These are phyloP conservation scores for Typhlomys cinereus DNA, from an alignment of 2,113 vertebrate species.

Conservation along the genomic window DNA sequence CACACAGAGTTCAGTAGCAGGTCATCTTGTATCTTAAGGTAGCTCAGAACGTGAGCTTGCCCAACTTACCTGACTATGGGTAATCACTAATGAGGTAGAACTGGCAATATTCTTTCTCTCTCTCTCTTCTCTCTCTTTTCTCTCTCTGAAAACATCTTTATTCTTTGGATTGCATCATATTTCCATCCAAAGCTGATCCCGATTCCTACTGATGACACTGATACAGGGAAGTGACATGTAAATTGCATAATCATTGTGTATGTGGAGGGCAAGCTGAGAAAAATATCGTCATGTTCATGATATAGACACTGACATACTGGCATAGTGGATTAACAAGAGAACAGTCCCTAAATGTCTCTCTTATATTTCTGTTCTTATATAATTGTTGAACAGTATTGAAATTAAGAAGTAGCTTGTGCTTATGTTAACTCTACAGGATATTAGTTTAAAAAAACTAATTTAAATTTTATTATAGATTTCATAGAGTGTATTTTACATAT, in stretches of 20 bases:
- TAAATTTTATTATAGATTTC: background rate
- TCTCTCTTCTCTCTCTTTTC: too few relatives aligned
- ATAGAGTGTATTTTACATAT: background rate
- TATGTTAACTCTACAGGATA: background rate
- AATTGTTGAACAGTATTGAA: background rate
- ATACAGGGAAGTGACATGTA: background rate
- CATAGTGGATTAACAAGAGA: background rate
- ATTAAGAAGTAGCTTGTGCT: background rate
- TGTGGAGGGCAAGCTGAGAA: background rate
- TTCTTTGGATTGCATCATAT: background rate
- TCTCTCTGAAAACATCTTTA: fast-evolving
- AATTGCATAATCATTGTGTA: background rate
- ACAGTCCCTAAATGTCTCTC: background rate
- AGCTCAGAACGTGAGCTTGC: background rate
- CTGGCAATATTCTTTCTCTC: too few relatives aligned
- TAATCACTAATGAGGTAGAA: background rate
- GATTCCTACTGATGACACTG: background rate
- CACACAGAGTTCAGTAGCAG: slow-evolving; percentile 58
- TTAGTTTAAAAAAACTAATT: slow-evolving; percentile 9
- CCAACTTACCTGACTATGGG: background rate
- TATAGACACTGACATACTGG: background rate
- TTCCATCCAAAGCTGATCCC: background rate
- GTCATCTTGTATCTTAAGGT: slow-evolving; percentile 40
- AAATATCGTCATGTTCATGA: background rate
- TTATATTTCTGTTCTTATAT: background rate